A percentile compares a stretch with the other conserved stretches of the same genome.
These are phyloP conservation scores for Leptopilina drosophilae DNA, from an alignment of 2,888 invertebrate genomes.

Conservation along the genomic window DNA sequence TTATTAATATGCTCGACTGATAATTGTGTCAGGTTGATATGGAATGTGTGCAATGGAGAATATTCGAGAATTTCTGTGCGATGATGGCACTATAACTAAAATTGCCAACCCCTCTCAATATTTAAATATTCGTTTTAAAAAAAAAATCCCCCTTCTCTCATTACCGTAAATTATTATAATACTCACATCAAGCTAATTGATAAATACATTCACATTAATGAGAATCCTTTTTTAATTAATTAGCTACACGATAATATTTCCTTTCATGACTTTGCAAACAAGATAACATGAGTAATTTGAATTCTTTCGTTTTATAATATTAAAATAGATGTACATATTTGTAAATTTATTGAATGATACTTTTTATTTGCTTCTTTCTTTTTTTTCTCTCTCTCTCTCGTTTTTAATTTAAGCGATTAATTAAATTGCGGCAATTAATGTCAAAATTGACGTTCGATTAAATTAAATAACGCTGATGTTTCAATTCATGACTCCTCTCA, in stretches of 20 bases:
- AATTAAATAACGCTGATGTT: conserved; percentile 22
- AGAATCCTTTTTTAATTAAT: conserved; percentile 22
- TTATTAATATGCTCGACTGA: conserved; percentile 55
- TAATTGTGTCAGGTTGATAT: conserved; percentile 56
- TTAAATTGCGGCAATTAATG: conserved; percentile 2
- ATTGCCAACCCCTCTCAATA: not conserved
- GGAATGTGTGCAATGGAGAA: conserved; percentile 52
- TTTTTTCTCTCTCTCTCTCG: no score
- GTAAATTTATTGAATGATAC: conserved; percentile 5
- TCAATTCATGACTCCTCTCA: conserved; percentile 10
- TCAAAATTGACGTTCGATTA: conserved; percentile 10
- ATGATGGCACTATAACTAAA: conserved; percentile 14
- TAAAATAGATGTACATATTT: not conserved
- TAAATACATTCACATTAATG: conserved; percentile 5
- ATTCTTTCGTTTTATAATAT: conserved; percentile 1
- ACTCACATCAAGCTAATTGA: conserved; percentile 13
- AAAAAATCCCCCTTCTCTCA: not conserved
- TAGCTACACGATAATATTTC: conserved; percentile 25
- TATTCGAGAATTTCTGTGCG: not conserved
- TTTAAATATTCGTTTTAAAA: conserved; percentile 23
- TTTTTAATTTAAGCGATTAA: not conserved
- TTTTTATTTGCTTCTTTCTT: not conserved
- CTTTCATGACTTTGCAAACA: not conserved
- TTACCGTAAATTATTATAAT: not conserved
- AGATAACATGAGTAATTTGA: not conserved